phyloP scores from a whole-genome alignment of 2,113 vertebrate species.

The Peucedramus taeniatus region DNA sequence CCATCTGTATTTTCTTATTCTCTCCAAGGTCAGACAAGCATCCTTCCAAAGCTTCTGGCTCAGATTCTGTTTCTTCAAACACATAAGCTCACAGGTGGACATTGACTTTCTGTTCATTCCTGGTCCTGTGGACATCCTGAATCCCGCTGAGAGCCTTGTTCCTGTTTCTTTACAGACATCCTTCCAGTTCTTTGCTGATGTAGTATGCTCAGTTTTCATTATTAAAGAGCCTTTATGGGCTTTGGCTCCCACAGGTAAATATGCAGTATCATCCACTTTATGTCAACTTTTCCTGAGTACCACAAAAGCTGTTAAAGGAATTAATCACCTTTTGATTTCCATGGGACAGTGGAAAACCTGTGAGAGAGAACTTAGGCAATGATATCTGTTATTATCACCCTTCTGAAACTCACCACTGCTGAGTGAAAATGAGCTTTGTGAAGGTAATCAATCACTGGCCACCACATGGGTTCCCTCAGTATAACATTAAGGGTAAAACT shows the following conservation, averaged over 20 bases:
- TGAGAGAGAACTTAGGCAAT: constrained; percentile 33
- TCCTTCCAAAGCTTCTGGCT: neutral
- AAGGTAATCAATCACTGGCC: constrained; percentile 46
- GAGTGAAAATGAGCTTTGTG: constrained; percentile 55
- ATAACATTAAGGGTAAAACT: constrained; percentile 45
- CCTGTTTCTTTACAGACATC: neutral
- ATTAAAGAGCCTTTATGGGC: neutral
- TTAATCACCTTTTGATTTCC: constrained; percentile 26
- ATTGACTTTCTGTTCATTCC: neutral
- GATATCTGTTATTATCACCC: constrained; percentile 40
- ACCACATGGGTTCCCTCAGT: constrained; percentile 31
- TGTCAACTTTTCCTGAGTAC: neutral
- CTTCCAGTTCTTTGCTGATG: neutral
- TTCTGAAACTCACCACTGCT: constrained; percentile 50
- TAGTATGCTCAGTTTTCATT: neutral
- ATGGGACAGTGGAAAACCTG: neutral
- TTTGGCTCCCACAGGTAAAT: neutral
- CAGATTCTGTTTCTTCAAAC: neutral
- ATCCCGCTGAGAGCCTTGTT: neutral
- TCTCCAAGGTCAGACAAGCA: neutral
- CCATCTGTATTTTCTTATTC: neutral
- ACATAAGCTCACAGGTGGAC: neutral
- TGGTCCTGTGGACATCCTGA: neutral
- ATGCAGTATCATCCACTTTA: neutral
- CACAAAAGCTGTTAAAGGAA: neutral